Evolutionary conservation across 1,140 invertebrate species (phyloP), one percentile per base, ranked within the genome.

Genomic region (Zophobas atratus): DNA sequence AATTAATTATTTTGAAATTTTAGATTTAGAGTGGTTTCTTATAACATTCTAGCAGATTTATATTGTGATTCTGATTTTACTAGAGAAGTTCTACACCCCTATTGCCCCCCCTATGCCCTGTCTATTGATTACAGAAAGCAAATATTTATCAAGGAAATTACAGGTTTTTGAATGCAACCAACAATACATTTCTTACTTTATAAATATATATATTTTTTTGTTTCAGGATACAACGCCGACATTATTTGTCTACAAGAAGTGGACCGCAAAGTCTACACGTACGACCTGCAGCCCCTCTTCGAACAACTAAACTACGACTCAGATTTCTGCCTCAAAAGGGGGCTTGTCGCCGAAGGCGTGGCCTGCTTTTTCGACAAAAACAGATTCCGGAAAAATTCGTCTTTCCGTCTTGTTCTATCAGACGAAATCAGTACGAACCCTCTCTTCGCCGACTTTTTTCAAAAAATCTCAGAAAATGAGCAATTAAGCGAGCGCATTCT

Each of bases 201-300:
- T 49, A 76, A 6, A 41, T 43, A 20, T 67, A 41, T 53, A 76
- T 82, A 81, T 71, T 70, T 78, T 70, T 87, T 87, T 63, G 79
- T 83, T 87, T 71, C 79, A 91, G 95, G 95, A 20, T 98, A 97
- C 82, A 95, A 98, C 88, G 91, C 92, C 39, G 97, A 99, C 87
- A 88, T 98, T 55, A 89, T 97, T 46, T 98, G 96, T 83, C 87
- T 99, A 6, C 97, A 99, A 92, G 97, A 99, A 90, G 95, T 98
- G 0, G 97, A 98, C 86, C 84, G 81, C 6, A 95, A 94, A 87
- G 87, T 97, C 35, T 98, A 93, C 85, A 85, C 93, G 20, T 84
- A 90, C 80, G 93, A 95, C 84, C 88, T 97, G n/a, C 79, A 86
- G 43, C 91, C 92, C 6, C 86, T 92, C 32, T 86, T 98, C 0